These are phyloP conservation scores for Antheraea yamamai DNA, from an alignment of 2,888 invertebrate genomes.

Conservation along the genomic window DNA sequence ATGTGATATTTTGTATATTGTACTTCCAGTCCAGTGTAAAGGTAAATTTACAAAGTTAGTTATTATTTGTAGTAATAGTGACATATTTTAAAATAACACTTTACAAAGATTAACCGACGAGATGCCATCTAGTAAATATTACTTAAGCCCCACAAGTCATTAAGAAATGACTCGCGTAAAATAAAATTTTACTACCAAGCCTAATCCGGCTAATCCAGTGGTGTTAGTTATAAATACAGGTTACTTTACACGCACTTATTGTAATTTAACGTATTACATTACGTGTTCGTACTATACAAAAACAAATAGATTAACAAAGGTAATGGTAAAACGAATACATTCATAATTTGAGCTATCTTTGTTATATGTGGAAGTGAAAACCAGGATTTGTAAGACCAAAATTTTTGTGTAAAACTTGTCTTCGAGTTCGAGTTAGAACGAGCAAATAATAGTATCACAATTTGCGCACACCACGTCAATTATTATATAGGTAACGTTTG, in stretches of 20 bases:
- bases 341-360: background rate
- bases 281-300: background rate
- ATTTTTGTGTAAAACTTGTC: background rate
- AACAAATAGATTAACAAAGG: background rate
- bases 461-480: background rate
- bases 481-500: background rate
- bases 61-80: background rate
- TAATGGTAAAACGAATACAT: background rate
- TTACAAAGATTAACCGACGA: background rate
- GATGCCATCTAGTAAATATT: background rate
- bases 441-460: background rate
- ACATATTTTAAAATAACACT: no score
- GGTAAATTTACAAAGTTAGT: no score
- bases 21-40: no score
- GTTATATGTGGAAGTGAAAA: background rate
- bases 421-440: background rate
- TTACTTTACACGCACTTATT: background rate
- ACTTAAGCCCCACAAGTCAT: background rate
- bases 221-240: background rate
- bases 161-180: background rate
- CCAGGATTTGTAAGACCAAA: background rate
- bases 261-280: background rate
- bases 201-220: no score
- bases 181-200: no score
- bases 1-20: background rate